Conservation (phyloP, 2,797 vertebrate species). For the Chanos chanos region DNA sequence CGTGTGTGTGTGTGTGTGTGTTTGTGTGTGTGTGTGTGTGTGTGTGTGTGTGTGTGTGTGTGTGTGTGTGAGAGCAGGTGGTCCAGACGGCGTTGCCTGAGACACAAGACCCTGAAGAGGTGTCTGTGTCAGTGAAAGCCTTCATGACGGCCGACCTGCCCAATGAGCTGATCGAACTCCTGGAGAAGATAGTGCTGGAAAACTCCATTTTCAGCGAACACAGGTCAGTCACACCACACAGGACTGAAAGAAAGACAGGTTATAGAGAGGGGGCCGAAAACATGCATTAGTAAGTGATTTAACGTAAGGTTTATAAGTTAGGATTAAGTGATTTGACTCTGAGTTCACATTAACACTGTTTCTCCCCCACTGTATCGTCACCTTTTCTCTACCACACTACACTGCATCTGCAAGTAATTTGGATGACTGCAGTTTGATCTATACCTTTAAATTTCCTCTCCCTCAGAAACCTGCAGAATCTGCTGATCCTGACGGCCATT, state of each 20-base stretch:
- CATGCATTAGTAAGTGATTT: no score
- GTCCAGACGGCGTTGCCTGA: slow-evolving; percentile 95
- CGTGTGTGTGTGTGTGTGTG: no score
- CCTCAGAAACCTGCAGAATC: slow-evolving; percentile 75
- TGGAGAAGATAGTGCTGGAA: slow-evolving; percentile 82
- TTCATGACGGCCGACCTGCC: slow-evolving; percentile 50
- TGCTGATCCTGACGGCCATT: slow-evolving; percentile 90
- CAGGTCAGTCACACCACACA: slow-evolving; percentile 65
- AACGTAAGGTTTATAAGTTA: no score
- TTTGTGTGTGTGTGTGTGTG: not conserved
- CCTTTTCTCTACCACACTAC: no score
- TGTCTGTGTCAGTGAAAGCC: slow-evolving; percentile 96
- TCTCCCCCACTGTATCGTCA: no score
- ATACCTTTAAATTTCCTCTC: no score
- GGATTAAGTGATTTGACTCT: no score
- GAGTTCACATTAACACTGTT: no score
- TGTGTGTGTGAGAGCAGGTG: slow-evolving; percentile 68
- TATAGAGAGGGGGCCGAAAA: no score
- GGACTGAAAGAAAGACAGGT: no score
- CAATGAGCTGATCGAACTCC: slow-evolving; percentile 59
- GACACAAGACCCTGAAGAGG: slow-evolving; percentile 98
- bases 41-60: not conserved
- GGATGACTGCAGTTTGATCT: no score
- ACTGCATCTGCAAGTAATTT: no score
- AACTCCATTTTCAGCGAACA: slow-evolving; percentile 89